These are phyloP conservation scores for Neofelis nebulosa DNA, from an alignment of 2,113 vertebrate genomes.

Conservation along the genomic window DNA sequence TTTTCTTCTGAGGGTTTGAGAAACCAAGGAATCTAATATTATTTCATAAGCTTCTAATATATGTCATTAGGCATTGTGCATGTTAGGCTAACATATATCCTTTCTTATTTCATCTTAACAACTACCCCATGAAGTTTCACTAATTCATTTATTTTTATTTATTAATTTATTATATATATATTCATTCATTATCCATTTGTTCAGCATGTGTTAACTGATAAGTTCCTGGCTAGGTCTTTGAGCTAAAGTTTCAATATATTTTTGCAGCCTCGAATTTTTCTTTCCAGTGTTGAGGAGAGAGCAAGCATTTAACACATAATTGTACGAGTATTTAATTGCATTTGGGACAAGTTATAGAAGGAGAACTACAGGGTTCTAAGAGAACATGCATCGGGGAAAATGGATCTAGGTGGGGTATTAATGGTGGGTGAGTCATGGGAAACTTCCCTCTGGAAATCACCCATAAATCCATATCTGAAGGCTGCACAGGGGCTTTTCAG, in stretches of 20 bases:
- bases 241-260: background rate
- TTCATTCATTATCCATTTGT: background rate
- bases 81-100: background rate
- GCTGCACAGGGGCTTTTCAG: background rate
- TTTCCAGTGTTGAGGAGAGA: background rate
- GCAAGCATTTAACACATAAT: background rate
- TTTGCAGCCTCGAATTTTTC: background rate
- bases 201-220: background rate
- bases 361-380: background rate
- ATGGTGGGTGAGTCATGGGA: background rate
- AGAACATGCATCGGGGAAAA: background rate
- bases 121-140: background rate
- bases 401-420: background rate
- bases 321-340: background rate
- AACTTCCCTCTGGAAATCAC: background rate
- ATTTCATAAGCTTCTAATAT: background rate
- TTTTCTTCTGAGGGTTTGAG: background rate
- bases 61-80: background rate
- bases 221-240: background rate
- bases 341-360: background rate
- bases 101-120: background rate
- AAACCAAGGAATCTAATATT: background rate
- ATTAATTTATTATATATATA: background rate
- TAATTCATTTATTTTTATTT: background rate
- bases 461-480: background rate